A percentile compares a stretch with the other conserved stretches of the same genome.
Evolutionary conservation across 2,888 invertebrate species (phyloP).

Genomic region (Ormyrus nitidulus): DNA sequence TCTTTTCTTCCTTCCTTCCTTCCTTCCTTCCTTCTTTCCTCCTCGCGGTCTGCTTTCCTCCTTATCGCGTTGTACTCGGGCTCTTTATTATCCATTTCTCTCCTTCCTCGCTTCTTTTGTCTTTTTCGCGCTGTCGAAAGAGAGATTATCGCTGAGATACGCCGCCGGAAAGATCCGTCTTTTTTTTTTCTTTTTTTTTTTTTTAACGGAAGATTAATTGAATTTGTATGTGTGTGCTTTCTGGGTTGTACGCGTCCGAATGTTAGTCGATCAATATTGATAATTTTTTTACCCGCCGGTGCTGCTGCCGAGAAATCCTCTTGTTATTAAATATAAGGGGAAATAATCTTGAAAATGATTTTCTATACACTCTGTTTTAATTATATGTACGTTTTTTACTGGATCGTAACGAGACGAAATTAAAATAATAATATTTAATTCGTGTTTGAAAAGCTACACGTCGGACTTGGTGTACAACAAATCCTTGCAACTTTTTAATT

Average conservation of each 20-base stretch:
- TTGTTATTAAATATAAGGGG: not conserved
- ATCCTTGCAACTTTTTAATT: no score
- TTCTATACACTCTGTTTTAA: not conserved
- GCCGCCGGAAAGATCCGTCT: conserved; percentile 1
- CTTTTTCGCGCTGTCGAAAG: not conserved
- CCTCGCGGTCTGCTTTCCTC: no score
- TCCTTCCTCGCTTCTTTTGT: not conserved
- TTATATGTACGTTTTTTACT: not conserved
- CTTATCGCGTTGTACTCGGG: not conserved
- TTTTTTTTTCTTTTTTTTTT: not conserved
- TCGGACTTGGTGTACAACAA: no score
- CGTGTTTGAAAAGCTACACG: no score
- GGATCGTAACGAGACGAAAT: no score
- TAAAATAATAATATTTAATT: no score
- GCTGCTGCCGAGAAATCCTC: no score
- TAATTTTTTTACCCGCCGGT: not conserved
- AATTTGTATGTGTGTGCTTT: conserved; percentile 13
- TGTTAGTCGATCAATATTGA: conserved; percentile 6
- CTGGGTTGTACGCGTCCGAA: not conserved
- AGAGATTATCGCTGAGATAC: conserved; percentile 36
- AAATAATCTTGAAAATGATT: not conserved
- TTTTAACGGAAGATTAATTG: conserved; percentile 44
- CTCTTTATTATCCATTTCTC: not conserved
- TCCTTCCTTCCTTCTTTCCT: not conserved
- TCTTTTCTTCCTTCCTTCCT: not conserved